Evolutionary conservation across 2,113 vertebrate genomes (phyloP).

Genomic region (Hyla sarda): DNA sequence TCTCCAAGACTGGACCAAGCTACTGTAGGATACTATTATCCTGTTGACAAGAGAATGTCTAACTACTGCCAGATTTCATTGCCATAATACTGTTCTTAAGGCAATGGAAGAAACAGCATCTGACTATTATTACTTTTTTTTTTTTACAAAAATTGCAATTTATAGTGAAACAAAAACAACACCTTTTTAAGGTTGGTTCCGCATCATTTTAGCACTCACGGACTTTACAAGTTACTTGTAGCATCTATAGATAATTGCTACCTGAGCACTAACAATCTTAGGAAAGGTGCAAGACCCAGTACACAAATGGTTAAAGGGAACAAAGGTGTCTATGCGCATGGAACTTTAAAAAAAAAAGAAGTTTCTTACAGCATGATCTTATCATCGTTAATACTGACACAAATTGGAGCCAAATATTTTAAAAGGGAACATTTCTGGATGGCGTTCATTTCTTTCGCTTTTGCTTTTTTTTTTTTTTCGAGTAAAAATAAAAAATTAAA

Average conservation of each 20-base stretch:
- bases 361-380: conserved; percentile 53
- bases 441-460: conserved; percentile 37
- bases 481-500: too few species aligned
- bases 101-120: conserved; percentile 4
- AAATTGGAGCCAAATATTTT: conserved; percentile 52
- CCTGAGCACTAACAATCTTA: neutral
- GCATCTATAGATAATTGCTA: conserved; percentile 36
- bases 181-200: neutral
- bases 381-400: conserved; percentile 21
- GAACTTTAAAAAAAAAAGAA: conserved; percentile 9
- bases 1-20: conserved; percentile 50
- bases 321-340: conserved; percentile 33
- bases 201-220: neutral
- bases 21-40: conserved; percentile 35
- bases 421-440: conserved; percentile 51
- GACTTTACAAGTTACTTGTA: conserved; percentile 7
- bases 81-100: conserved; percentile 10
- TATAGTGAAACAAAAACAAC: conserved; percentile 11
- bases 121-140: neutral
- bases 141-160: conserved; percentile 2
- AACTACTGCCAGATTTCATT: conserved; percentile 41
- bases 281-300: neutral
- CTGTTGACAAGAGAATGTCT: conserved; percentile 51
- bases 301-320: conserved; percentile 37
- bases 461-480: conserved; percentile 48